Base-by-base conservation (phyloP, 1,140 invertebrate genomes). In the Elysia chlorotica region DNA sequence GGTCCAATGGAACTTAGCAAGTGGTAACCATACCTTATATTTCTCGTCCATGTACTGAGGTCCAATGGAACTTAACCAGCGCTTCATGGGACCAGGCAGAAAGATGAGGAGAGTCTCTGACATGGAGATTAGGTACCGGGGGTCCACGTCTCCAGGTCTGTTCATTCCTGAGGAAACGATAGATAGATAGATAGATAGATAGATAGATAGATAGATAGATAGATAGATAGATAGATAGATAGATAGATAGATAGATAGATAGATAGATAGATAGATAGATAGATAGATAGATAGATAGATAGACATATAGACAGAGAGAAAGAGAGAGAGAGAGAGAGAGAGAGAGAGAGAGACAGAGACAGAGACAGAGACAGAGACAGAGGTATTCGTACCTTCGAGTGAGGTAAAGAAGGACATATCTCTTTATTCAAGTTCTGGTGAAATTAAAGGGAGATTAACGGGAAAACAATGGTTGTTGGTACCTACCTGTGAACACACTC, bases 401-500 rank as follows among this genome's bases (percentile, higher is more conserved):
- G n/a, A n/a, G n/a, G n/a, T n/a, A n/a, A n/a, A n/a, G n/a, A n/a
- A n/a, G n/a, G n/a, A n/a, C n/a, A n/a, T n/a, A n/a, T n/a, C n/a
- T n/a, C n/a, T n/a, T n/a, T n/a, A n/a, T n/a, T n/a, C n/a, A n/a
- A n/a, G n/a, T n/a, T n/a, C n/a, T n/a, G n/a, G n/a, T n/a, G n/a
- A n/a, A n/a, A n/a, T n/a, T n/a, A n/a, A n/a, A n/a, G n/a, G n/a
- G n/a, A n/a, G n/a, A n/a, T n/a, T n/a, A n/a, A n/a, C n/a, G n/a
- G n/a, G n/a, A n/a, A n/a, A n/a, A n/a, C n/a, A n/a, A n/a, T n/a
- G n/a, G n/a, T n/a, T n/a, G n/a, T n/a, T n/a, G n/a, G n/a, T n/a
- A 48, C 31, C 25, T 56, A 71, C 57, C 61, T 37, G 63, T 65
- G 28, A 74, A 19, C 10, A 73, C 66, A 37, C 74, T 75, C 23